A percentile compares a stretch with the other conserved stretches of the same genome.
These are phyloP conservation scores for Anolis carolinensis DNA, from an alignment of 2,113 vertebrate species.

Conservation along the genomic window DNA sequence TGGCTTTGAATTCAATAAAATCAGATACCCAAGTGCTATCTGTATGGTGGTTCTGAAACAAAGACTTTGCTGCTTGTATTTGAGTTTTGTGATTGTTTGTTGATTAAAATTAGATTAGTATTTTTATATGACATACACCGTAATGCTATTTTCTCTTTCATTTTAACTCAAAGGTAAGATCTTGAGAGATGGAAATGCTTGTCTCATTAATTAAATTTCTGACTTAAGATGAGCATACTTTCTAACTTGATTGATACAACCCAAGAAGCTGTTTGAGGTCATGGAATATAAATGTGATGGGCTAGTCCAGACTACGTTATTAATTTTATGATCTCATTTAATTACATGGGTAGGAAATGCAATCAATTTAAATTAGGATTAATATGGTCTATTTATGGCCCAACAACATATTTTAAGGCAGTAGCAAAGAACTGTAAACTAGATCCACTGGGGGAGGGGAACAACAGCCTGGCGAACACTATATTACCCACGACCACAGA, in stretches of 20 bases:
- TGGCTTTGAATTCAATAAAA: constrained; percentile 37
- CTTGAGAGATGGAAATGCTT: neutral
- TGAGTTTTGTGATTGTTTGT: neutral
- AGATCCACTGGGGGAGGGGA: too few species aligned
- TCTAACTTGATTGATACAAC: neutral
- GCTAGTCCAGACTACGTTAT: neutral
- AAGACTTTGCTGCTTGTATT: neutral
- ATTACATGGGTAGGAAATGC: neutral
- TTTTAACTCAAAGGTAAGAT: neutral
- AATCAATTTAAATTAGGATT: neutral
- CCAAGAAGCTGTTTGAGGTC: neutral
- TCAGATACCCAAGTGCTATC: neutral
- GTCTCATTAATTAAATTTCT: neutral
- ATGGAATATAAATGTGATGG: neutral
- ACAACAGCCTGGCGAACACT: too few species aligned
- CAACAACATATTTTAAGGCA: neutral
- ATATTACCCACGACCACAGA: too few species aligned
- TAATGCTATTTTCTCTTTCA: neutral
- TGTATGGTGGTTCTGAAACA: neutral
- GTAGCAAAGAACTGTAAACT: too few species aligned
- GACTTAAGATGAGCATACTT: neutral
- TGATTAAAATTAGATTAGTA: neutral
- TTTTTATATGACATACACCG: neutral
- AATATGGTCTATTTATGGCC: neutral
- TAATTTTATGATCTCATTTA: neutral